A percentile compares a stretch with the other conserved stretches of the same genome.
These are phyloP conservation scores for Lordiphosa fenestrarum DNA, from an alignment of 2,888 invertebrate species.

Conservation along the genomic window DNA sequence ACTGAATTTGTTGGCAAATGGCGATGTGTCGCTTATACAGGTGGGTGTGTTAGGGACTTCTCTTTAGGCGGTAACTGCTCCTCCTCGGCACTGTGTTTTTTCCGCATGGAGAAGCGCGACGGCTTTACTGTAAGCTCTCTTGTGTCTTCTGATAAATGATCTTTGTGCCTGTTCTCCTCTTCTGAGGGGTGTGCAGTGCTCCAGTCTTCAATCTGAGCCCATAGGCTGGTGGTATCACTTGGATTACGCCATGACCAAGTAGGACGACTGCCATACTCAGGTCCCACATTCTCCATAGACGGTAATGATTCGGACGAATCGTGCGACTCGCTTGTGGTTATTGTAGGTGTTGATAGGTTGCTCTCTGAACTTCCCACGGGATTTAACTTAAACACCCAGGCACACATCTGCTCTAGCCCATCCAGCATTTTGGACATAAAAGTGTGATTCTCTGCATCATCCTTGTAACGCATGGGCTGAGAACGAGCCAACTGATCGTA, in stretches of 20 bases:
- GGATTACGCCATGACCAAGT: conserved; percentile 13
- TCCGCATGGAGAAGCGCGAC: too few species aligned
- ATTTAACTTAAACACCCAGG: conserved; percentile 1
- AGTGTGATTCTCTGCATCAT: background rate
- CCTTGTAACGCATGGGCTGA: conserved; percentile 6
- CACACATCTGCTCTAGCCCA: background rate
- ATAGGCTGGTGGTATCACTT: conserved; percentile 27
- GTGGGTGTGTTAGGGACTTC: conserved; percentile 79
- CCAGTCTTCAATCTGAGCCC: conserved; percentile 28
- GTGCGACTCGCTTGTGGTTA: conserved; percentile 2
- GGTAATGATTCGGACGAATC: background rate
- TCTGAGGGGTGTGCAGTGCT: conserved; percentile 7
- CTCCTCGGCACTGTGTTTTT: too few species aligned
- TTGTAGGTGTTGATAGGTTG: conserved; percentile 18
- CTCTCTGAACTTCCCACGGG: conserved; percentile 20
- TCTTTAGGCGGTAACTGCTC: too few species aligned
- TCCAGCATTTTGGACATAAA: background rate
- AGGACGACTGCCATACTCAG: background rate
- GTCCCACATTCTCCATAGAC: background rate
- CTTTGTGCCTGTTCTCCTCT: too few species aligned
- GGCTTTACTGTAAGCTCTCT: too few species aligned
- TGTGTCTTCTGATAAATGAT: too few species aligned
- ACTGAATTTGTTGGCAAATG: conserved; percentile 94
- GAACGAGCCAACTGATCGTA: conserved; percentile 17
- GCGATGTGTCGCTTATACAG: conserved; percentile 93